Evolutionary conservation across 2,888 invertebrate genomes (phyloP).

Genomic region (Epinotia nisella): DNA sequence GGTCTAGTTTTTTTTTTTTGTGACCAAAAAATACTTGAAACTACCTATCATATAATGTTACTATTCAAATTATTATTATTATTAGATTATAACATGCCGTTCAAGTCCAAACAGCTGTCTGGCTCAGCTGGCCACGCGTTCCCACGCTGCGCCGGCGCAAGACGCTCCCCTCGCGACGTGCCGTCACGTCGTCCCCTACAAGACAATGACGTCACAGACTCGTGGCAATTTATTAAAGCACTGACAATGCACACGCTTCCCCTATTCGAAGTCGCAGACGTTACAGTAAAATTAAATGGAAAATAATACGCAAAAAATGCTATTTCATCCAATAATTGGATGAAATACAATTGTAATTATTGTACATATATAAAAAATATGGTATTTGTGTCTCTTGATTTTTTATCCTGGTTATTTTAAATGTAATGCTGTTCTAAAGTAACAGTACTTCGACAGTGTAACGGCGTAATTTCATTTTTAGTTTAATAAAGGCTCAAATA

Average conservation of each 20-base stretch:
- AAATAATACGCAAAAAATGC: neutral
- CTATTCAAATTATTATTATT: constrained; percentile 18
- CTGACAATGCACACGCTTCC: constrained; percentile 45
- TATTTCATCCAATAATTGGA: too few relatives aligned
- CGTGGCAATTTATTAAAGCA: constrained; percentile 66
- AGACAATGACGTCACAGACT: constrained; percentile 67
- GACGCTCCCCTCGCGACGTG: constrained; percentile 54
- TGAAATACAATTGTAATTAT: constrained; percentile 15
- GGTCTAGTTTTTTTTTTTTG: neutral
- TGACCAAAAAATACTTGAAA: neutral
- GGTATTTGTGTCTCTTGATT: neutral
- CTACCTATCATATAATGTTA: neutral
- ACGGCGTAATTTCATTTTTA: too few relatives aligned
- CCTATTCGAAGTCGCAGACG: constrained; percentile 15
- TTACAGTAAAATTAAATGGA: constrained; percentile 11
- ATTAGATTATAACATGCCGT: neutral
- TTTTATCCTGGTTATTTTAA: neutral
- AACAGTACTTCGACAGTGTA: too few relatives aligned
- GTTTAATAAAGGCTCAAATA: too few relatives aligned
- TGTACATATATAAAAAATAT: neutral
- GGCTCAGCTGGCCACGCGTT: constrained; percentile 76
- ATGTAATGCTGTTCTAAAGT: too few relatives aligned
- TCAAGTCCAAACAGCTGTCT: constrained; percentile 66
- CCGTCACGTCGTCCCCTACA: constrained; percentile 51
- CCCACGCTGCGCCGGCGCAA: constrained; percentile 69